phyloP scores from a whole-genome alignment of 2,113 vertebrate genomes.

The Peucedramus taeniatus region DNA sequence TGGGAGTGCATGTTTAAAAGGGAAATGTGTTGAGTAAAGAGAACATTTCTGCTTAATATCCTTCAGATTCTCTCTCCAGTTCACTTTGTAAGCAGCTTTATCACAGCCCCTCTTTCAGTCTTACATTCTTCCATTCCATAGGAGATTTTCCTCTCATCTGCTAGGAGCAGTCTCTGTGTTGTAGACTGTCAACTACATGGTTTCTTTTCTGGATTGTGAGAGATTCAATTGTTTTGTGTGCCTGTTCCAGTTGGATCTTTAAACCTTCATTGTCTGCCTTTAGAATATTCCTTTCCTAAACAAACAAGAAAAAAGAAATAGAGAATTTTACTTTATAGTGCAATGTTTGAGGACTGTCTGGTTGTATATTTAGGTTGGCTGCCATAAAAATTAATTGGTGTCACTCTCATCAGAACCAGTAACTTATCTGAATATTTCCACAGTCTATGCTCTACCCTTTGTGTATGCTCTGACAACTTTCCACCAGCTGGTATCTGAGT shows the following conservation, averaged over 20 bases:
- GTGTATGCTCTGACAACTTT: background rate
- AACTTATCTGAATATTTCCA: background rate
- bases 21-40: background rate
- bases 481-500: background rate
- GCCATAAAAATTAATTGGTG: background rate
- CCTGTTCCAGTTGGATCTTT: slow-evolving; percentile 83
- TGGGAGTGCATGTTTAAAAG: background rate
- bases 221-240: slow-evolving; percentile 85
- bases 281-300: slow-evolving; percentile 85
- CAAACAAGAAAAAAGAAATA: background rate
- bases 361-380: background rate
- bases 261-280: slow-evolving; percentile 85
- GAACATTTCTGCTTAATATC: background rate
- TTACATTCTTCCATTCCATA: background rate
- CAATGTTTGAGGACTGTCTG: background rate
- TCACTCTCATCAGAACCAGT: background rate
- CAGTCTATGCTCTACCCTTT: background rate
- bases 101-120: background rate
- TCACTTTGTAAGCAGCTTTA: slow-evolving; percentile 7
- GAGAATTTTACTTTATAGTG: background rate
- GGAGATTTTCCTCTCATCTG: background rate
- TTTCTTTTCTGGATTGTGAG: slow-evolving; percentile 77
- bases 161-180: slow-evolving; percentile 68
- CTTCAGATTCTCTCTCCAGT: background rate
- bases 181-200: slow-evolving; percentile 52